Percentiles rank a stretch among this genome's conserved stretches.
phyloP scores from a whole-genome alignment of 2,113 vertebrate genomes.

The Cyprinus carpio region DNA sequence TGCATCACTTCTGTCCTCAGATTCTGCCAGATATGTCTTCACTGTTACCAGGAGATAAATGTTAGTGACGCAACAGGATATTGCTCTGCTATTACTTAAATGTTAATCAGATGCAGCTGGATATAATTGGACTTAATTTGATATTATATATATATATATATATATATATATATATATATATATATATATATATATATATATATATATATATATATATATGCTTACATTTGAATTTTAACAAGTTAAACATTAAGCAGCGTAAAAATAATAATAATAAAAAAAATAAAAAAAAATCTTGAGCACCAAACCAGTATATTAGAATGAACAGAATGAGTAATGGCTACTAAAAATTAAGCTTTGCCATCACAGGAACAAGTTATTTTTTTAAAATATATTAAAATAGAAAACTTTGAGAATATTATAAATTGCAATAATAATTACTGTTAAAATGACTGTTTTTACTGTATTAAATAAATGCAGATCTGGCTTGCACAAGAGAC shows the following conservation, averaged over 20 bases:
- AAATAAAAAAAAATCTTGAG: neutral
- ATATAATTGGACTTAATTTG: neutral
- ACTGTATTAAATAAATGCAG: neutral
- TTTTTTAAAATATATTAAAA: neutral
- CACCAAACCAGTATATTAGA: neutral
- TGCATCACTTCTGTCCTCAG: constrained; percentile 13
- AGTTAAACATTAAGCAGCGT: neutral
- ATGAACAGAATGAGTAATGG: neutral
- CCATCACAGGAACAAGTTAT: neutral
- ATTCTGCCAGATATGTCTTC: constrained; percentile 18
- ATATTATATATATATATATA: neutral
- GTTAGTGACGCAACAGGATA: neutral
- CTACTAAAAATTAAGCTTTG: neutral
- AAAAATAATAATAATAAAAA: neutral
- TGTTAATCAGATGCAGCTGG: neutral
- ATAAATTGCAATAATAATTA: neutral
- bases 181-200: too few species aligned
- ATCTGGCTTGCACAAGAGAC: neutral
- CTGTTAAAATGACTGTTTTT: neutral
- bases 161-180: too few species aligned
- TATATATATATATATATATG: too few species aligned
- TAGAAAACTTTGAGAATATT: neutral
- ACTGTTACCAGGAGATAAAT: neutral
- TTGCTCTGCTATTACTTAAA: neutral
- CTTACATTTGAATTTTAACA: too few species aligned